These are phyloP conservation scores for Anastrepha ludens DNA, from an alignment of 1,140 invertebrate species.

Conservation along the genomic window DNA sequence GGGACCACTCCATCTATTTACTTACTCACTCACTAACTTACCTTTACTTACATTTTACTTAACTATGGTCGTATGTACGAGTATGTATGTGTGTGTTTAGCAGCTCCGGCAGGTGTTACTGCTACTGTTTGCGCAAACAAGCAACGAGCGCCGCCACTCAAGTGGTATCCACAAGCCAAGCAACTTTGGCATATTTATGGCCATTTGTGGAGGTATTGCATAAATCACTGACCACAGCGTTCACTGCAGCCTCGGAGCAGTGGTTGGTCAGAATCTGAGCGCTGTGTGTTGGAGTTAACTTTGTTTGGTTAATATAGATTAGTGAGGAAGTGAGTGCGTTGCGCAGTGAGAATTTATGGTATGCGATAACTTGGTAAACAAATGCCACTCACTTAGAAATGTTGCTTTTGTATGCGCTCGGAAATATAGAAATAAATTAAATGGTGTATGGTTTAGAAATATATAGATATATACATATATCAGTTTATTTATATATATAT, in stretches of 20 bases:
- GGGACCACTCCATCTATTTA: constrained; percentile 43
- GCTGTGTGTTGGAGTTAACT: constrained; percentile 14
- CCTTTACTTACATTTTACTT: constrained; percentile 45
- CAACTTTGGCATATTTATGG: constrained; percentile 50
- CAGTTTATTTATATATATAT: too few relatives aligned
- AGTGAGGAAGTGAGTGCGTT: not conserved
- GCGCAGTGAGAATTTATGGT: constrained; percentile 31
- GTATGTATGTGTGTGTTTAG: not conserved
- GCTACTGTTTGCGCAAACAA: constrained; percentile 32
- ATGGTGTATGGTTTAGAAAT: not conserved
- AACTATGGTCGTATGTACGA: not conserved
- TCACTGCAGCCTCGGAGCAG: not conserved
- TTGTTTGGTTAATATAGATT: constrained; percentile 37
- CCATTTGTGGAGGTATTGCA: constrained; percentile 48
- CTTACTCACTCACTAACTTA: not conserved
- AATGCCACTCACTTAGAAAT: constrained; percentile 26
- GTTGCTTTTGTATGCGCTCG: not conserved
- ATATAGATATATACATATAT: too few relatives aligned
- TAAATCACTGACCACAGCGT: constrained; percentile 47
- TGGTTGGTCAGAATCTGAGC: not conserved
- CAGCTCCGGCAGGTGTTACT: constrained; percentile 43
- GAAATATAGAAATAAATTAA: constrained; percentile 35
- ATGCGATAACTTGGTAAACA: constrained; percentile 51
- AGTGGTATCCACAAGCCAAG: not conserved
- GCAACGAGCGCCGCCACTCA: not conserved